Evolutionary conservation across 2,113 vertebrate genomes (phyloP).

Genomic region (Natator depressus): DNA sequence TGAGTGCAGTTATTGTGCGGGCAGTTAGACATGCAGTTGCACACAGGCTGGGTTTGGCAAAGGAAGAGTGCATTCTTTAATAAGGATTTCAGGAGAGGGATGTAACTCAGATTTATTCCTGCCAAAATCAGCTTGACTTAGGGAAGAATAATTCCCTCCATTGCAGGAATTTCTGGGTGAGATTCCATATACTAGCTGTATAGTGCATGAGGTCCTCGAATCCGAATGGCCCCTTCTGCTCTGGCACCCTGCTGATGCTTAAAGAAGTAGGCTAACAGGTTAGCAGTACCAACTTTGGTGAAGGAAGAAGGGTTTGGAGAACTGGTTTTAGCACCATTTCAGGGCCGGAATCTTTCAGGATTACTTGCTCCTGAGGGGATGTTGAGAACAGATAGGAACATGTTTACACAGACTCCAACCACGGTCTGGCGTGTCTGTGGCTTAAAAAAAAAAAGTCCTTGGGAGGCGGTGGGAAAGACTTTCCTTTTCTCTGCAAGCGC

Average conservation of each 20-base stretch:
- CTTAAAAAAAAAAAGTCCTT: no score
- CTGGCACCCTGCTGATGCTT: neutral
- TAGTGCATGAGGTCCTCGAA: neutral
- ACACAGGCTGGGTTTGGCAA: no score
- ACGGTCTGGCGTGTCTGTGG: no score
- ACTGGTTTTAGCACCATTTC: neutral
- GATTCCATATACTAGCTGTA: neutral
- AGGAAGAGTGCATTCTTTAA: neutral
- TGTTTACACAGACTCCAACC: no score
- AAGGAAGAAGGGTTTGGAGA: neutral
- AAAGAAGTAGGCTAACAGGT: neutral
- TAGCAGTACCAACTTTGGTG: neutral
- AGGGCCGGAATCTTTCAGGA: neutral
- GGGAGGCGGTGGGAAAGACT: no score
- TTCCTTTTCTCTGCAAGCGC: no score
- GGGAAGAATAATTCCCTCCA: neutral
- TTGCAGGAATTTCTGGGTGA: neutral
- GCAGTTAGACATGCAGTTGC: no score
- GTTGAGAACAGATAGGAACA: neutral
- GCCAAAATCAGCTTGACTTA: neutral
- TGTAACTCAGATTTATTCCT: neutral
- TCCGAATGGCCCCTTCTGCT: neutral
- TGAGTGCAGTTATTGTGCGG: neutral
- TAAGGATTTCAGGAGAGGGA: neutral
- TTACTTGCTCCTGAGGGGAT: neutral